Percentiles rank a stretch among this genome's conserved stretches.
These are phyloP conservation scores for Netta rufina DNA, from an alignment of 2,797 vertebrate genomes.

Conservation along the genomic window DNA sequence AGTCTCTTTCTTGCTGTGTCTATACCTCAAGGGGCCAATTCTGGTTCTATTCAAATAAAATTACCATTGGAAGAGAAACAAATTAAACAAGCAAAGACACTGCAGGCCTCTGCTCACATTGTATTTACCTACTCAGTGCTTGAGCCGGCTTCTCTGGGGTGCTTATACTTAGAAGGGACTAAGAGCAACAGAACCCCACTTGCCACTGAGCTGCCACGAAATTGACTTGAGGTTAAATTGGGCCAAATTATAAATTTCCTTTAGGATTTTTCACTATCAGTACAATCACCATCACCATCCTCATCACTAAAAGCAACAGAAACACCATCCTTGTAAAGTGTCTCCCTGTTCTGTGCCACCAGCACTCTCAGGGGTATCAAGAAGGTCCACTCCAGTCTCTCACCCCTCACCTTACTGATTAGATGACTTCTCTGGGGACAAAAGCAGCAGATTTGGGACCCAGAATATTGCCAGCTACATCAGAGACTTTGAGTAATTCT, in stretches of 20 bases:
- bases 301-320: neutral
- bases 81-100: conserved; percentile 48
- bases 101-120: neutral
- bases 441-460: neutral
- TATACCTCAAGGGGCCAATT: conserved; percentile 38
- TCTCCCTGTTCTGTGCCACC: neutral
- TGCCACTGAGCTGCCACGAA: neutral
- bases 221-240: neutral
- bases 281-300: neutral
- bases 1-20: neutral
- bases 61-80: conserved; percentile 39
- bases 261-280: neutral
- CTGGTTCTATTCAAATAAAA: conserved; percentile 55
- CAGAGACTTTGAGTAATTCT: neutral
- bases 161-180: neutral
- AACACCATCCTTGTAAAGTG: neutral
- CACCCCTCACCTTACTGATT: neutral
- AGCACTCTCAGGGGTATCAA: neutral
- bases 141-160: neutral
- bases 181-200: neutral
- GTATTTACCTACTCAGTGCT: neutral
- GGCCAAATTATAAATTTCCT: neutral
- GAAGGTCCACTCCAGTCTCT: neutral
- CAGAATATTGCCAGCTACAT: neutral
- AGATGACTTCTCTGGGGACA: neutral